Base-by-base conservation (phyloP, 2,797 vertebrate genomes). In the Chelon labrosus region DNA sequence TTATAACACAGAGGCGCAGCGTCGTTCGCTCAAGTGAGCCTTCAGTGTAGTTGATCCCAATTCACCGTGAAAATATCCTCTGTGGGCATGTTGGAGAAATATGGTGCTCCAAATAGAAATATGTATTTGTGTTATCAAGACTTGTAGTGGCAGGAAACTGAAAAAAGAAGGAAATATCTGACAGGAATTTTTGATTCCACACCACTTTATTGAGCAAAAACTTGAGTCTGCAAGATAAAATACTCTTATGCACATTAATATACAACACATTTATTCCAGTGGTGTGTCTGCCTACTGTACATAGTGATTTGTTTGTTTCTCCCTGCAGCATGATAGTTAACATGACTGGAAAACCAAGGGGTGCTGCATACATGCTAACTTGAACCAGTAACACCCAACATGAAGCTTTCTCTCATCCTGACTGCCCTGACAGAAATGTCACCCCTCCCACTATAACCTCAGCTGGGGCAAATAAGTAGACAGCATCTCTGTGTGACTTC, bases 161-260 rank as follows among this genome's bases (percentile, higher is more conserved):
- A 65, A 61, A 42, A 27, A 20, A 31, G 9, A 31, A 46, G 59
- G 50, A 41, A 44, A 65, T 25, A 3, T 7, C 31, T 3, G 31
- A 35, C 7, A 8, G 31, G 31, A 35, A 7, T 35, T 27, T 56
- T 59, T 78, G 65, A 27, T 54, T 82, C 51, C 53, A 69, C 12
- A 77, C 10, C 12, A 77, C 75, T 89, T 85, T 89, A 90, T 88
- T 89, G 61, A 82, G 73, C 65, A 75, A 75, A 82, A 79, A 72
- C 11, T 10, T 72, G 52, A 44, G 37, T 67, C 55, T 58, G 52
- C 60, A 83, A 80, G 46, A 84, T 71, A 82, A 66, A 86, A 75
- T 75, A 75, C 42, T 75, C 57, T 82, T 79, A 77, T 88, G 80
- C 79, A 90, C 73, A 88, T 83, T 64, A 70, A 80, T 85, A 80